Evolutionary conservation across 2,797 vertebrate species (phyloP).

Genomic region (Pangasius sanitwongsei): DNA sequence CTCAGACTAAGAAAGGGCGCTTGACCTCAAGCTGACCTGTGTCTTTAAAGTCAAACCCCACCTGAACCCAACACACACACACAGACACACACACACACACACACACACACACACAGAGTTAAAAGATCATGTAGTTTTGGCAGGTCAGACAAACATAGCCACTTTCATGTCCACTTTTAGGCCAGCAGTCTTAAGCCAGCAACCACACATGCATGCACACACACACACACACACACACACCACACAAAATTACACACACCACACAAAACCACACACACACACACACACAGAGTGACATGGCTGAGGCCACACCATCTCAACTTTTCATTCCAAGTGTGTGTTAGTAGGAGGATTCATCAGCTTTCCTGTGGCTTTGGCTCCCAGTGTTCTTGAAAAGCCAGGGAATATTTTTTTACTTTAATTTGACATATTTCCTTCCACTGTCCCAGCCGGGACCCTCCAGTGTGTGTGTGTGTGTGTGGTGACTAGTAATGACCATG

Average conservation of each 20-base stretch:
- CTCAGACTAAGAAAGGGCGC: constrained; percentile 27
- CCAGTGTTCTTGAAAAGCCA: constrained; percentile 40
- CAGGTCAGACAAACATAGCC: constrained; percentile 28
- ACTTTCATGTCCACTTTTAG: constrained; percentile 32
- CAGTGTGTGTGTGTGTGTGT: neutral
- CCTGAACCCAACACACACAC: constrained; percentile 30
- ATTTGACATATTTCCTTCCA: constrained; percentile 36
- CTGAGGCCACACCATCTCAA: constrained; percentile 24
- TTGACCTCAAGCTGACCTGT: constrained; percentile 53
- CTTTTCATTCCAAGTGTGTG: constrained; percentile 42
- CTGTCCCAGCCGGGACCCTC: constrained; percentile 3
- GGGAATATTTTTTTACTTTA: constrained; percentile 32
- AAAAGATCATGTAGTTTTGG: constrained; percentile 16
- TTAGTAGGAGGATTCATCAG: constrained; percentile 43
- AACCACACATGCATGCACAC: constrained; percentile 15
- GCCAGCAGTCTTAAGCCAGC: constrained; percentile 21
- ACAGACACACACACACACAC: constrained; percentile 11
- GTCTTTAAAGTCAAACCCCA: constrained; percentile 37
- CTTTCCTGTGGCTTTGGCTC: constrained; percentile 50
- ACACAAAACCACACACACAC: neutral
- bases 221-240: constrained; percentile 5
- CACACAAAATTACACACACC: constrained; percentile 6
- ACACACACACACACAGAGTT: constrained; percentile 20
- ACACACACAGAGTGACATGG: constrained; percentile 37
- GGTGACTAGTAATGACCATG: neutral